Evolutionary conservation across 2,888 invertebrate genomes (phyloP).

Genomic region (Epiblema foenella): DNA sequence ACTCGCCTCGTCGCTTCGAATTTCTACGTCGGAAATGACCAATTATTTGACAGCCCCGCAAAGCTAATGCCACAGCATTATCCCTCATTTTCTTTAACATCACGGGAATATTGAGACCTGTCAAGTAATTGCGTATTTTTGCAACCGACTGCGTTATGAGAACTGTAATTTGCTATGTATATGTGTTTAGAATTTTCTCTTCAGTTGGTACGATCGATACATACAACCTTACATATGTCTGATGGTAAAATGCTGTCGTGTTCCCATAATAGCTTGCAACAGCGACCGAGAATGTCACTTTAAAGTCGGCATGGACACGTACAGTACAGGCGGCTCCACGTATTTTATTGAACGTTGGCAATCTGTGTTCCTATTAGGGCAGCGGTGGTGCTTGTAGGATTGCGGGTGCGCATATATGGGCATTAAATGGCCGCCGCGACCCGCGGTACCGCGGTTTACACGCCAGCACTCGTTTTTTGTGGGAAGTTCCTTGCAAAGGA

Average conservation of each 20-base stretch:
- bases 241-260: constrained; percentile 16
- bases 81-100: constrained; percentile 32
- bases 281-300: constrained; percentile 20
- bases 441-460: constrained; percentile 62
- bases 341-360: constrained; percentile 47
- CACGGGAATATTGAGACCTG: constrained; percentile 27
- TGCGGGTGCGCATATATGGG: constrained; percentile 61
- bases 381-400: constrained; percentile 53
- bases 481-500: constrained; percentile 72
- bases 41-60: constrained; percentile 59
- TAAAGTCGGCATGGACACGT: constrained; percentile 33
- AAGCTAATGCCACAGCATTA: constrained; percentile 39
- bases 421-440: constrained; percentile 63
- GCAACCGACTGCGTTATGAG: constrained; percentile 22
- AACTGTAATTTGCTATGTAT: constrained; percentile 19
- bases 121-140: constrained; percentile 33
- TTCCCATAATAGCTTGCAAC: constrained; percentile 23
- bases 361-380: constrained; percentile 57
- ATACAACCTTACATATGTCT: constrained; percentile 18
- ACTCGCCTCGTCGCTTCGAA: constrained; percentile 53
- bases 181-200: constrained; percentile 22
- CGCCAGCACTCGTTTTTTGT: constrained; percentile 74
- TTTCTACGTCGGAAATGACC: constrained; percentile 66
- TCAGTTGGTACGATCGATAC: neutral
- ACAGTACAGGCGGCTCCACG: constrained; percentile 34